Conservation (phyloP, 2,113 vertebrate genomes). For the Tor tambroides region DNA sequence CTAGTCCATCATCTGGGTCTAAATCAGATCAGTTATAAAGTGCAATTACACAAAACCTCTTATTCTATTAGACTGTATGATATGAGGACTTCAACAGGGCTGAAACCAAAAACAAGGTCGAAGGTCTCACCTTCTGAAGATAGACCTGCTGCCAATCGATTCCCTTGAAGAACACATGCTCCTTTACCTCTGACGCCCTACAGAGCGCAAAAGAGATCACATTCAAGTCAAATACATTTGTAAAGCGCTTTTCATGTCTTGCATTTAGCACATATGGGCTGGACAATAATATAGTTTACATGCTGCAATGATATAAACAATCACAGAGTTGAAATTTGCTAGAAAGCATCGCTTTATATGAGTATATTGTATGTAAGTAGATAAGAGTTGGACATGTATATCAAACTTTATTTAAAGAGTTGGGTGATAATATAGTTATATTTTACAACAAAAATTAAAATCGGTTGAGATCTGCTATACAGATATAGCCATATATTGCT, state of each 20-base stretch:
- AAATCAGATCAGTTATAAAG: background rate
- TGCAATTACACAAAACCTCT: background rate
- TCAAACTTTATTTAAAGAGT: background rate
- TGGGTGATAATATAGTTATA: background rate
- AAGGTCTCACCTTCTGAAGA: slow-evolving; percentile 88
- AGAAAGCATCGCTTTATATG: too few relatives aligned
- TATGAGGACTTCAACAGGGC: background rate
- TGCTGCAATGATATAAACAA: too few relatives aligned
- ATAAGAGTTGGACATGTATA: background rate
- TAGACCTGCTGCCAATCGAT: slow-evolving; percentile 98
- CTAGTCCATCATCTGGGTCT: background rate
- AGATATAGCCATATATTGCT: background rate
- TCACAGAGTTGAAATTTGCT: too few relatives aligned
- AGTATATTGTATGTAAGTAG: background rate
- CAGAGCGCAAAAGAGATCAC: slow-evolving; percentile 24
- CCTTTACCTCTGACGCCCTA: slow-evolving; percentile 93
- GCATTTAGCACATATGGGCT: too few relatives aligned
- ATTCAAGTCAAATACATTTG: background rate
- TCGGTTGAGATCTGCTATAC: background rate
- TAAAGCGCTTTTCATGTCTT: background rate
- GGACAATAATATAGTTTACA: too few relatives aligned
- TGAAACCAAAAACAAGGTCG: background rate
- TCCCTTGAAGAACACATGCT: slow-evolving; percentile 93
- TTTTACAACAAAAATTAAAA: too few relatives aligned
- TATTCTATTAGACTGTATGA: background rate